These are phyloP conservation scores for Parazoanthus atlanticus DNA, from an alignment of 92 coral and sea anemone species.

Conservation along the genomic window DNA sequence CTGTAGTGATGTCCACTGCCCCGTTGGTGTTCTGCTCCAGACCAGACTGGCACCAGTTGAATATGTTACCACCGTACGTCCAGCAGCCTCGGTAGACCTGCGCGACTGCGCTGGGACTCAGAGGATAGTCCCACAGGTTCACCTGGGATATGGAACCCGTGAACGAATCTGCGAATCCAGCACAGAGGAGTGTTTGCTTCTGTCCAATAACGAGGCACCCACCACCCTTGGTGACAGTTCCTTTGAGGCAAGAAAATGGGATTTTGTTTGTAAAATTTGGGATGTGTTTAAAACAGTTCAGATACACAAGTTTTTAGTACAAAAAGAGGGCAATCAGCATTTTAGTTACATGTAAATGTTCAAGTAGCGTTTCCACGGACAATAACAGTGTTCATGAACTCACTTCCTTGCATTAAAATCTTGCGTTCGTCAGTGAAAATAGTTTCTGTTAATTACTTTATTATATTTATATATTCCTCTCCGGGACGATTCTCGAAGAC, in stretches of 20 bases:
- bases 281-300: not conserved
- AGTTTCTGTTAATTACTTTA: no score
- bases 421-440: no score
- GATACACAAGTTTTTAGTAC: not conserved
- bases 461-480: no score
- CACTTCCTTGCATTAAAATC: no score
- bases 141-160: slow-evolving; percentile 33
- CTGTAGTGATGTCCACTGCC: not conserved
- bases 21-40: not conserved
- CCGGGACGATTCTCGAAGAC: no score
- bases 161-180: slow-evolving; percentile 16
- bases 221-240: slow-evolving; percentile 12
- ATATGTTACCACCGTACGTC: slow-evolving; percentile 39
- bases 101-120: slow-evolving; percentile 5
- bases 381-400: no score
- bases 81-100: slow-evolving; percentile 28
- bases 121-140: slow-evolving; percentile 27
- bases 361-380: no score
- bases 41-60: slow-evolving; percentile 31
- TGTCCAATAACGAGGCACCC: slow-evolving; percentile 39
- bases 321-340: no score
- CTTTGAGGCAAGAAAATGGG: not conserved
- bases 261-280: not conserved
- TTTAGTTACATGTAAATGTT: no score
- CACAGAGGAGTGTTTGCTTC: slow-evolving; percentile 2